These are phyloP conservation scores for Oligia fasciuncula DNA, from an alignment of 2,888 invertebrate genomes.

Conservation along the genomic window DNA sequence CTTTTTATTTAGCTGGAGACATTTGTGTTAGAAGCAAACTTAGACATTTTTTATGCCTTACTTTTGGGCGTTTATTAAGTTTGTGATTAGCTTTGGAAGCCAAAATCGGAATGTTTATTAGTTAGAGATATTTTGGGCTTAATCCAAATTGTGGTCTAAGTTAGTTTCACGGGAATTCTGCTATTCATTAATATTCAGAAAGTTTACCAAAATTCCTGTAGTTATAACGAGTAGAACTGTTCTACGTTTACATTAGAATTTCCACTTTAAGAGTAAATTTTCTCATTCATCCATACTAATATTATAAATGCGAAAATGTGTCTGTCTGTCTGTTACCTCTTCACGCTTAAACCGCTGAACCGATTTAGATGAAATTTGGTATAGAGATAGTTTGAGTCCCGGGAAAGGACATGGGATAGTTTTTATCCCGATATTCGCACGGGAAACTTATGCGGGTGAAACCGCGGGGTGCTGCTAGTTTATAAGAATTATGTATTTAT, in stretches of 20 bases:
- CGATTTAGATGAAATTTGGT: too few relatives aligned
- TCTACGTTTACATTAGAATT: background rate
- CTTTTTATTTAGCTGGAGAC: background rate
- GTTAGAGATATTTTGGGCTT: background rate
- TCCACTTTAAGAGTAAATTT: background rate
- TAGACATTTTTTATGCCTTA: background rate
- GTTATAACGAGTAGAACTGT: too few relatives aligned
- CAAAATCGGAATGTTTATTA: background rate
- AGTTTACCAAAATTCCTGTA: background rate
- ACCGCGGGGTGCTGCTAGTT: too few relatives aligned
- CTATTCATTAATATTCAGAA: background rate
- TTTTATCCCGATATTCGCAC: too few relatives aligned
- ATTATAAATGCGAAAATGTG: too few relatives aligned
- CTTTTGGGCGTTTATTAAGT: background rate
- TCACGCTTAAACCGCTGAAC: too few relatives aligned
- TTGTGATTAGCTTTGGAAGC: background rate
- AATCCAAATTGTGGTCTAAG: background rate
- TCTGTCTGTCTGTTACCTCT: too few relatives aligned
- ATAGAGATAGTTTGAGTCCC: too few relatives aligned
- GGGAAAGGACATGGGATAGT: too few relatives aligned
- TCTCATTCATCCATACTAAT: background rate
- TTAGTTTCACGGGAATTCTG: background rate
- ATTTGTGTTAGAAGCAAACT: background rate
- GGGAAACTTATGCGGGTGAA: too few relatives aligned
- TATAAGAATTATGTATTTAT: too few relatives aligned